These are phyloP conservation scores for Micropterix aruncella DNA, from an alignment of 2,888 invertebrate species.

Conservation along the genomic window DNA sequence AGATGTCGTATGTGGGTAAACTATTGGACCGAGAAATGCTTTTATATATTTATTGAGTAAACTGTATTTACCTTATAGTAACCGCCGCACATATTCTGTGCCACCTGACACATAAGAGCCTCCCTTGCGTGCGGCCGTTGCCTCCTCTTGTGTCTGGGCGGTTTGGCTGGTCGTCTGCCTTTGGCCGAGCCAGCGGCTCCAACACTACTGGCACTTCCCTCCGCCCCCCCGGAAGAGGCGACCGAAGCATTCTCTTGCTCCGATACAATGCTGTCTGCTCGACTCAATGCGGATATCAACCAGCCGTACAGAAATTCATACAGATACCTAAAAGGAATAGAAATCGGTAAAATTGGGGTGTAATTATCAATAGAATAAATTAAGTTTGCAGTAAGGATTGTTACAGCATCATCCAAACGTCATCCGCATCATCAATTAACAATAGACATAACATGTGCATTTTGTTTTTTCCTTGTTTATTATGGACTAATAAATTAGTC, in stretches of 20 bases:
- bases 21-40: no score
- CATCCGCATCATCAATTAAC: no score
- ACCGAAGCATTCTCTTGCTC: constrained; percentile 51
- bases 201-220: constrained; percentile 20
- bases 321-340: constrained; percentile 80
- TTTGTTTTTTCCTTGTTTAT: no score
- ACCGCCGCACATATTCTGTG: constrained; percentile 90
- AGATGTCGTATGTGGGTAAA: no score
- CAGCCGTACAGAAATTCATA: constrained; percentile 92
- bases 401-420: no score
- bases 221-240: constrained; percentile 20
- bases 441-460: no score
- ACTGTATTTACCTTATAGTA: constrained; percentile 86
- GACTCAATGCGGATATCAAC: constrained; percentile 77
- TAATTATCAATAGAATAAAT: no score
- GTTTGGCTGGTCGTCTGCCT: constrained; percentile 27
- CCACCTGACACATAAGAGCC: constrained; percentile 77
- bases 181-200: constrained; percentile 20
- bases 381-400: no score
- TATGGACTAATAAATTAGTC: no score
- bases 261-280: constrained; percentile 74
- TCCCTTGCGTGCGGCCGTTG: constrained; percentile 69
- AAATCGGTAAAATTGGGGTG: no score
- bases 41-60: no score
- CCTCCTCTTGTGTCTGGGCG: constrained; percentile 48